phyloP scores from a whole-genome alignment of 2,797 vertebrate species.

The Sebastes itinus region DNA sequence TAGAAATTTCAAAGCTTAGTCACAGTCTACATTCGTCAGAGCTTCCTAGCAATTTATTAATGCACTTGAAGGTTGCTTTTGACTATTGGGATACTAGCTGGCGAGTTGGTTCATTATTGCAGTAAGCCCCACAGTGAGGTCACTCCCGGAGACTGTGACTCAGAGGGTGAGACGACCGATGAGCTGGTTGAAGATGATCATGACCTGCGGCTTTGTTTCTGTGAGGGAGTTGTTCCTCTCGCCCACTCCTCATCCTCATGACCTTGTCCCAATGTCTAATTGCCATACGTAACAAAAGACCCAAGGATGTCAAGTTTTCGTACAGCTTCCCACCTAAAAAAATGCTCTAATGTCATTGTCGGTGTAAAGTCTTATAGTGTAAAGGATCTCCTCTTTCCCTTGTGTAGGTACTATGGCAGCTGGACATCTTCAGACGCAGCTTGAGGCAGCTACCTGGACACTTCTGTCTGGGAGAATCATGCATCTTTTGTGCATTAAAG shows the following conservation, averaged over 20 bases:
- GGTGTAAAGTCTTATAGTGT: background rate
- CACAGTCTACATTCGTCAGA: slow-evolving; percentile 38
- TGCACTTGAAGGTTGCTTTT: slow-evolving; percentile 34
- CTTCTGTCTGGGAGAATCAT: slow-evolving; percentile 93
- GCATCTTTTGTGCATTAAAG: slow-evolving; percentile 99
- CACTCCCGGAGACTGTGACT: slow-evolving; percentile 61
- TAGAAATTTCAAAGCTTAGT: slow-evolving; percentile 33
- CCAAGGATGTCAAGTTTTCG: background rate
- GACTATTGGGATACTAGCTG: slow-evolving; percentile 30
- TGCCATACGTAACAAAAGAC: background rate
- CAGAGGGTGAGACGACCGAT: slow-evolving; percentile 48
- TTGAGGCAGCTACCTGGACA: slow-evolving; percentile 93
- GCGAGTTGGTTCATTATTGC: slow-evolving; percentile 23
- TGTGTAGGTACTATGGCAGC: slow-evolving; percentile 94
- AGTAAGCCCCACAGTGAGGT: slow-evolving; percentile 50
- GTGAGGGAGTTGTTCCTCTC: background rate
- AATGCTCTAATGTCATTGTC: background rate
- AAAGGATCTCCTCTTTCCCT: background rate
- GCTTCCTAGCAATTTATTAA: slow-evolving; percentile 16
- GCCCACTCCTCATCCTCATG: slow-evolving; percentile 13
- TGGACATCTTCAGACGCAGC: slow-evolving; percentile 97
- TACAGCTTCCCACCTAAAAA: background rate
- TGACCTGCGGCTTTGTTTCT: slow-evolving; percentile 47
- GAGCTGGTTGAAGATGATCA: slow-evolving; percentile 59
- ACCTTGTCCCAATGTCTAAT: slow-evolving; percentile 21